Evolutionary conservation across 37 sponge, comb jelly and placozoan genomes (phyloP).

Genomic region (Geodia barretti): DNA sequence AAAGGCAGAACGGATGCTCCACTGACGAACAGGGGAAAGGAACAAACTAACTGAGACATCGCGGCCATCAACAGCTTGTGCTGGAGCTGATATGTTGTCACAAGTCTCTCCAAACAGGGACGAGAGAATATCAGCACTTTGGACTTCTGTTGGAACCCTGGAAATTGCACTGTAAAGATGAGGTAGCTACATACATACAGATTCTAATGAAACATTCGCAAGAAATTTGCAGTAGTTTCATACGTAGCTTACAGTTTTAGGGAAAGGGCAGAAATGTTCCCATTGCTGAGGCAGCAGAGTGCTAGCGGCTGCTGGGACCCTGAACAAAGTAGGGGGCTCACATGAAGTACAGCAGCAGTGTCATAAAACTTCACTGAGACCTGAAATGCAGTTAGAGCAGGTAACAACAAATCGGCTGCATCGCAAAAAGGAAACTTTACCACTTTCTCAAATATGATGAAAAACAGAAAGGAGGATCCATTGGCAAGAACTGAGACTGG

Average conservation of each 20-base stretch:
- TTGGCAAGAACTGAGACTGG: neutral
- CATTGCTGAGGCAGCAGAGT: conserved; percentile 12
- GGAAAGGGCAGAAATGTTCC: neutral
- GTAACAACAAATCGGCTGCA: too few relatives aligned
- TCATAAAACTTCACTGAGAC: conserved; percentile 13
- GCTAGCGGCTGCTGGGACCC: neutral
- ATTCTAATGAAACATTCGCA: too few relatives aligned
- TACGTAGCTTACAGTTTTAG: neutral
- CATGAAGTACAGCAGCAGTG: neutral
- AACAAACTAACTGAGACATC: neutral
- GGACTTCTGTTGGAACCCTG: neutral
- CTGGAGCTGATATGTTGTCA: neutral
- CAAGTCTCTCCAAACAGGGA: neutral
- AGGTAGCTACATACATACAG: neutral
- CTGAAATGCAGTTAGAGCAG: neutral
- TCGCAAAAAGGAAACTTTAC: conserved; percentile 17
- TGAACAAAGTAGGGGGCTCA: neutral
- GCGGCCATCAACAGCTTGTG: neutral
- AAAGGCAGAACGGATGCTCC: neutral
- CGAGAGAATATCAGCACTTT: neutral
- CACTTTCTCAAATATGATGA: neutral
- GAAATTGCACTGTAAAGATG: neutral
- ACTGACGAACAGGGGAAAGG: neutral
- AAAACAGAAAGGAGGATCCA: conserved; percentile 3
- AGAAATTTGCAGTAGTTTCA: neutral